These are phyloP conservation scores for Oegoconia quadripuncta DNA, from an alignment of 2,888 invertebrate species.

Conservation along the genomic window DNA sequence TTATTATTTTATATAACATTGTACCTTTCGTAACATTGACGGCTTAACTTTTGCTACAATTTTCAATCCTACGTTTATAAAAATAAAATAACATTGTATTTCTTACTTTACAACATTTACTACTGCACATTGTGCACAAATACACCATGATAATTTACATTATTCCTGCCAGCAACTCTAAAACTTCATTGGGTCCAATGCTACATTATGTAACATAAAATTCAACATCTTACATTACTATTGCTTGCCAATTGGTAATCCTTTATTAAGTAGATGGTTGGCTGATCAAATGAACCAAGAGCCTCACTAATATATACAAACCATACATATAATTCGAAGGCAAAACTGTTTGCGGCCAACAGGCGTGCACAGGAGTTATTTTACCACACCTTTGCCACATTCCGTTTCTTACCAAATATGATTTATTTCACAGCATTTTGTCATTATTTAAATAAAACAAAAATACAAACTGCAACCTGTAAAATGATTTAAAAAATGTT, in stretches of 20 bases:
- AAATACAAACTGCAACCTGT: constrained; percentile 6
- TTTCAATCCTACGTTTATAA: constrained; percentile 63
- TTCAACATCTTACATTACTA: constrained; percentile 14
- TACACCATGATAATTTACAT: constrained; percentile 45
- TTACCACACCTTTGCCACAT: no score
- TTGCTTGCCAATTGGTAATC: constrained; percentile 17
- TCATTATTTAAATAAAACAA: constrained; percentile 11
- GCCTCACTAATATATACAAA: constrained; percentile 43
- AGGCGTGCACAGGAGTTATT: no score
- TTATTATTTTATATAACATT: constrained; percentile 66
- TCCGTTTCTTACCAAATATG: no score
- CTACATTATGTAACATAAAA: constrained; percentile 10
- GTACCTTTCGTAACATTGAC: constrained; percentile 67
- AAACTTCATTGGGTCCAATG: constrained; percentile 7
- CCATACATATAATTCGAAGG: constrained; percentile 18
- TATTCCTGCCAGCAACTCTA: constrained; percentile 30
- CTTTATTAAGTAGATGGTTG: constrained; percentile 2
- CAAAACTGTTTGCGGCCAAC: no score
- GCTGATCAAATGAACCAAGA: constrained; percentile 21
- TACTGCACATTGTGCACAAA: constrained; percentile 65
- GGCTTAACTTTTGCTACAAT: constrained; percentile 46
- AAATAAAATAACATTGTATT: constrained; percentile 67
- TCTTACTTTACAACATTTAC: constrained; percentile 64
- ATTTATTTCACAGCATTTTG: constrained; percentile 20
- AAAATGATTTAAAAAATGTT: constrained; percentile 1